Conservation (phyloP, 2,888 invertebrate genomes). For the Pristionchus entomophagus region DNA sequence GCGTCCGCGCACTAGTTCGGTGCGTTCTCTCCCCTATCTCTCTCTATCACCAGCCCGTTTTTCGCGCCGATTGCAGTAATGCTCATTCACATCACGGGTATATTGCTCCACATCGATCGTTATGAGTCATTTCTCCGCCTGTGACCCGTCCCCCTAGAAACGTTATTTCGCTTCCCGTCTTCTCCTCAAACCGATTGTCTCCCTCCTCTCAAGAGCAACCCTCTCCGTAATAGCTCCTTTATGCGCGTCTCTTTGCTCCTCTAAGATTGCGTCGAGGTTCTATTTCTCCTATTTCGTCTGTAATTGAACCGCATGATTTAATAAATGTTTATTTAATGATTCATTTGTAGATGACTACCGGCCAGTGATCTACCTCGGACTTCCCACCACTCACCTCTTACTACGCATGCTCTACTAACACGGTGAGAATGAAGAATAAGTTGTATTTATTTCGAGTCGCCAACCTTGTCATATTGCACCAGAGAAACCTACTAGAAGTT, state of each 20-base stretch:
- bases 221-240: constrained; percentile 26
- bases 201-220: neutral
- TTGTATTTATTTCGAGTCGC: neutral
- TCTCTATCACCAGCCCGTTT: constrained; percentile 7
- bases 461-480: neutral
- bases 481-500: neutral
- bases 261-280: neutral
- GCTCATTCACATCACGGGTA: neutral
- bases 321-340: neutral
- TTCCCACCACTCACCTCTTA: neutral
- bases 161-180: constrained; percentile 4
- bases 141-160: constrained; percentile 1
- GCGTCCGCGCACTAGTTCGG: neutral
- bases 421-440: neutral
- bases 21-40: neutral
- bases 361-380: neutral
- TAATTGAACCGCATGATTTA: neutral
- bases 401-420: constrained; percentile 35
- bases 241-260: neutral
- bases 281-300: neutral
- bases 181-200: constrained; percentile 18
- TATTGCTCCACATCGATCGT: neutral
- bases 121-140: neutral
- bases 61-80: constrained; percentile 6
- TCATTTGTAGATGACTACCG: neutral